A percentile compares a stretch with the other conserved stretches of the same genome.
Conservation (phyloP, 1,140 invertebrate genomes). For the Probaryconus sp. region DNA sequence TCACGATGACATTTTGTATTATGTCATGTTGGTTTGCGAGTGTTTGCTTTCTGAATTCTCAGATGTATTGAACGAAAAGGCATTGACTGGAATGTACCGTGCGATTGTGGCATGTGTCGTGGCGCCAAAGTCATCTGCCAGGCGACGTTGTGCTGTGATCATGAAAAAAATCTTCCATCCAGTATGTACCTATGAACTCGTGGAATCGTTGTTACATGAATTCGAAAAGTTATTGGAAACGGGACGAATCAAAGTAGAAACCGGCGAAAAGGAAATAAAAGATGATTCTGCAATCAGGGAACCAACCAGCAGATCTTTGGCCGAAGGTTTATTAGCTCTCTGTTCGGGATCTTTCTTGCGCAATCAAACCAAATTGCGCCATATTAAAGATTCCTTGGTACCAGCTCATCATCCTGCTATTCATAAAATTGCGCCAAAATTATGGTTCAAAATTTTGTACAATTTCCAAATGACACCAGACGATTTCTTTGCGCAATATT, state of each 20-base stretch:
- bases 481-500: conserved; percentile 79
- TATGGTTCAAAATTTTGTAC: conserved; percentile 82
- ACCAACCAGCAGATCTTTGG: conserved; percentile 69
- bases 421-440: conserved; percentile 75
- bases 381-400: conserved; percentile 80
- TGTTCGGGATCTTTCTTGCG: conserved; percentile 71
- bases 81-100: conserved; percentile 78
- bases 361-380: conserved; percentile 66
- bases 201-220: conserved; percentile 80
- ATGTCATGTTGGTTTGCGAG: conserved; percentile 83
- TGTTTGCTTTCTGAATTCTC: conserved; percentile 81
- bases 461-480: conserved; percentile 79
- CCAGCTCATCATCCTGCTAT: conserved; percentile 84
- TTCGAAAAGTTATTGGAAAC: conserved; percentile 80
- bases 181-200: conserved; percentile 69
- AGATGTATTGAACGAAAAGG: conserved; percentile 80
- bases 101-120: conserved; percentile 83
- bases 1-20: conserved; percentile 83
- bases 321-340: conserved; percentile 72
- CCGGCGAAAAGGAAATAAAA: conserved; percentile 70
- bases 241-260: conserved; percentile 78
- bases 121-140: conserved; percentile 70
- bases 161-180: conserved; percentile 69
- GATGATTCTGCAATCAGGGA: conserved; percentile 67
- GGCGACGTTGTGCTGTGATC: conserved; percentile 68